A percentile compares a stretch with the other conserved stretches of the same genome.
These are phyloP conservation scores for Brachyptera putata DNA, from an alignment of 2,888 invertebrate species.

Conservation along the genomic window DNA sequence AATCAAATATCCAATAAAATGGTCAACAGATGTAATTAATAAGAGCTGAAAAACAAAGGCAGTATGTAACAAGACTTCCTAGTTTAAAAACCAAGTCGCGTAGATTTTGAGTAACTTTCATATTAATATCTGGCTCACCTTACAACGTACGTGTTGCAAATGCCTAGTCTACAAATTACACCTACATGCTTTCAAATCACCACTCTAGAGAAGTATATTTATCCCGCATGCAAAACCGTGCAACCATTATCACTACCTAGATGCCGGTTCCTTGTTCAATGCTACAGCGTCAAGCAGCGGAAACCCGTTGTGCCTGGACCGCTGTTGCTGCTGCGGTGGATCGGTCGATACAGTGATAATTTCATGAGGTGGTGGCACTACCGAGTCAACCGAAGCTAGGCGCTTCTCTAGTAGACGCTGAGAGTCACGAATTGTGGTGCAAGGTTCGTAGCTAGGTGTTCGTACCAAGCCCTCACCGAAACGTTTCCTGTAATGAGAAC, in stretches of 20 bases:
- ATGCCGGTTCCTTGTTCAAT: conserved; percentile 69
- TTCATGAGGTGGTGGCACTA: conserved; percentile 76
- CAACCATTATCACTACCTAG: conserved; percentile 63
- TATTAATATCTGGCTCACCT: no score
- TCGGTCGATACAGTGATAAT: conserved; percentile 50
- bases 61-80: no score
- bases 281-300: conserved; percentile 75
- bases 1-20: no score
- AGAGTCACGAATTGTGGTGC: conserved; percentile 61
- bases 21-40: no score
- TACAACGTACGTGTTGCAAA: no score
- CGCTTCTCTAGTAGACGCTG: conserved; percentile 60
- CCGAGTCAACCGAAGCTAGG: conserved; percentile 69
- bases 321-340: conserved; percentile 27
- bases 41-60: no score
- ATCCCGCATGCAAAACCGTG: no score
- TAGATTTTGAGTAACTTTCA: no score
- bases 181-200: no score
- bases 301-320: conserved; percentile 58
- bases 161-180: no score
- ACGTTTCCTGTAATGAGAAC: conserved; percentile 49
- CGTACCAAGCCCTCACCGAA: conserved; percentile 69
- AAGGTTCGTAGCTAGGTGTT: conserved; percentile 69
- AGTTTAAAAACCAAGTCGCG: no score
- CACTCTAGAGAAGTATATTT: no score